Evolutionary conservation across 30 jellyfish, hydroid and myxozoan species (phyloP).

Genomic region (Cassiopea andromeda): DNA sequence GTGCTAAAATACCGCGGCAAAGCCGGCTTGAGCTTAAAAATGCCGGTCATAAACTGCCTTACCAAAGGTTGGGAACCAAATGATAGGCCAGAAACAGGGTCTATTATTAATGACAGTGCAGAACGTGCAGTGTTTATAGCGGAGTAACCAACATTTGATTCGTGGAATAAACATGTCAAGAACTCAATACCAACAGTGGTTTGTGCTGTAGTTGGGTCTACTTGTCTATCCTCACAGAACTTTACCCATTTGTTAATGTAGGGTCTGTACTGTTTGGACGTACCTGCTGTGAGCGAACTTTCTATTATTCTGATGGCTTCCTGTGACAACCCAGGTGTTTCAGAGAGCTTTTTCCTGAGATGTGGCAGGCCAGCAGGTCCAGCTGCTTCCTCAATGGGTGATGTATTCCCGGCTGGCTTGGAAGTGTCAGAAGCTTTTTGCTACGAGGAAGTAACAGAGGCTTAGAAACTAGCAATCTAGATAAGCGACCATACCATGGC

Average conservation of each 20-base stretch:
- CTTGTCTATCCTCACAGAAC: conserved; percentile 6
- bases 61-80: conserved; percentile 46
- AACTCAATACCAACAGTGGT: conserved; percentile 16
- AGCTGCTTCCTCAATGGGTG: conserved; percentile 15
- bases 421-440: not conserved
- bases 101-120: conserved; percentile 39
- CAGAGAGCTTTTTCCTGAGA: conserved; percentile 12
- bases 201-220: conserved; percentile 27
- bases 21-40: conserved; percentile 39
- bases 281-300: not conserved
- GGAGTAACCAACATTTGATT: conserved; percentile 3
- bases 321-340: not conserved
- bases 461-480: not conserved
- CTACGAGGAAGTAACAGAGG: conserved; percentile 8
- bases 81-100: conserved; percentile 14
- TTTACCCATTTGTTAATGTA: conserved; percentile 25
- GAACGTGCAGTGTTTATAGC: conserved; percentile 49
- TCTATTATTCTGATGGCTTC: conserved; percentile 1
- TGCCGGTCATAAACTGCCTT: conserved; percentile 33
- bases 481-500: conserved; percentile 8
- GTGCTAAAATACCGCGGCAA: conserved; percentile 47
- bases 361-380: conserved; percentile 23
- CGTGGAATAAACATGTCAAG: conserved; percentile 6
- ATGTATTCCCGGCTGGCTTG: not conserved
- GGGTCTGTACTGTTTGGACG: conserved; percentile 10